These are phyloP conservation scores for Pseudocheirus occidentalis DNA, from an alignment of 2,797 vertebrate species.

Conservation along the genomic window DNA sequence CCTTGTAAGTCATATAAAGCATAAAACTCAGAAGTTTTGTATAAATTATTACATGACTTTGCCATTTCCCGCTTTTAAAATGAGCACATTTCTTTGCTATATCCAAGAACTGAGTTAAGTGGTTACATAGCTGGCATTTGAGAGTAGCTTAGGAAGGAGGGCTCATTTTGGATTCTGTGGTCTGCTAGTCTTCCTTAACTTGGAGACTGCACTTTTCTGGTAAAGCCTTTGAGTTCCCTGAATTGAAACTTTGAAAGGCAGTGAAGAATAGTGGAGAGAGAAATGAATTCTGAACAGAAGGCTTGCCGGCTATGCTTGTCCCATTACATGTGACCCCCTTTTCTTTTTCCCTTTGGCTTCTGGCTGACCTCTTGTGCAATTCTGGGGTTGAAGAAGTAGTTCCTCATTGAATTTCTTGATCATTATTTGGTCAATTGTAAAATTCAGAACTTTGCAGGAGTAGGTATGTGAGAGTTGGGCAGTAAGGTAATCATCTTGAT, in stretches of 20 bases:
- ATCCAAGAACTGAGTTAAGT: background rate
- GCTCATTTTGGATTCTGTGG: background rate
- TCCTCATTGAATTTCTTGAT: background rate
- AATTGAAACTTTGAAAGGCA: background rate
- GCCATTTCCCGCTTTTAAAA: slow-evolving; percentile 30
- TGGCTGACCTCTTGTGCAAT: background rate
- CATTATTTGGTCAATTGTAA: background rate
- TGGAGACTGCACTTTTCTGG: background rate
- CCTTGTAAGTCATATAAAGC: background rate
- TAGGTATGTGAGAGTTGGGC: background rate
- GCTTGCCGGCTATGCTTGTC: background rate
- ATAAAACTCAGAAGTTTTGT: slow-evolving; percentile 70
- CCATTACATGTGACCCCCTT: background rate
- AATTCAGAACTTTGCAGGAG: background rate
- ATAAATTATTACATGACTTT: slow-evolving; percentile 54
- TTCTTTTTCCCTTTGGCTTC: background rate
- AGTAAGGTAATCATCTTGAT: background rate
- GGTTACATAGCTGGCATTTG: background rate
- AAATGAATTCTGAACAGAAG: background rate
- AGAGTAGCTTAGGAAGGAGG: background rate
- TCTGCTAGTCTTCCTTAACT: background rate
- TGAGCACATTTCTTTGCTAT: background rate
- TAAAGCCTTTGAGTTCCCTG: background rate
- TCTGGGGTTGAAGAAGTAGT: background rate
- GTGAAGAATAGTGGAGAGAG: background rate